Conservation (phyloP, 2,797 vertebrate species). For the Acanthurus tractus region DNA sequence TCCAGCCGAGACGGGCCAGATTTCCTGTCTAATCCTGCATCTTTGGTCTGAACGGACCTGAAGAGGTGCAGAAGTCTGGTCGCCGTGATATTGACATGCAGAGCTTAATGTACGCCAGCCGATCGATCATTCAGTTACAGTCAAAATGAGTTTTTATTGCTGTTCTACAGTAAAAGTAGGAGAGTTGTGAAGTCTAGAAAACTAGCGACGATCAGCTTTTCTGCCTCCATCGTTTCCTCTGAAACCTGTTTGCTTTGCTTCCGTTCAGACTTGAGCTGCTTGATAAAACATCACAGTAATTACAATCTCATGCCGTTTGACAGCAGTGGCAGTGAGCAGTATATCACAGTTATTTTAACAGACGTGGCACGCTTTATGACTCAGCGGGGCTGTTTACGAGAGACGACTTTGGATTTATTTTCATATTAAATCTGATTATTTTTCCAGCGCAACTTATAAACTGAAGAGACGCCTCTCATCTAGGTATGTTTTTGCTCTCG, state of each 20-base stretch:
- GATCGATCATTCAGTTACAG: neutral
- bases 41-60: too few relatives aligned
- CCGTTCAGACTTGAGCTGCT: constrained; percentile 32
- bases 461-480: neutral
- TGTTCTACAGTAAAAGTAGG: too few relatives aligned
- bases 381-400: constrained; percentile 37
- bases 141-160: neutral
- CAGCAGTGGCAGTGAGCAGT: constrained; percentile 41
- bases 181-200: neutral
- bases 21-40: too few relatives aligned
- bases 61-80: neutral
- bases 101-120: neutral
- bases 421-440: constrained; percentile 19
- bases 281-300: constrained; percentile 50
- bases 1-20: too few relatives aligned
- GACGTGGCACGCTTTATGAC: constrained; percentile 18
- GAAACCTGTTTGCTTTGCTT: constrained; percentile 23
- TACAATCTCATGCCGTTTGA: constrained; percentile 51
- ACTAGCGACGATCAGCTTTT: neutral
- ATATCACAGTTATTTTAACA: constrained; percentile 53
- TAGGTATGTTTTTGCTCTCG: neutral
- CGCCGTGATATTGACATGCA: neutral
- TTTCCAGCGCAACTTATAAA: neutral
- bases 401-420: constrained; percentile 24
- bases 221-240: constrained; percentile 4